Evolutionary conservation across 1,140 invertebrate genomes (phyloP).

Genomic region (Chionoecetes opilio): DNA sequence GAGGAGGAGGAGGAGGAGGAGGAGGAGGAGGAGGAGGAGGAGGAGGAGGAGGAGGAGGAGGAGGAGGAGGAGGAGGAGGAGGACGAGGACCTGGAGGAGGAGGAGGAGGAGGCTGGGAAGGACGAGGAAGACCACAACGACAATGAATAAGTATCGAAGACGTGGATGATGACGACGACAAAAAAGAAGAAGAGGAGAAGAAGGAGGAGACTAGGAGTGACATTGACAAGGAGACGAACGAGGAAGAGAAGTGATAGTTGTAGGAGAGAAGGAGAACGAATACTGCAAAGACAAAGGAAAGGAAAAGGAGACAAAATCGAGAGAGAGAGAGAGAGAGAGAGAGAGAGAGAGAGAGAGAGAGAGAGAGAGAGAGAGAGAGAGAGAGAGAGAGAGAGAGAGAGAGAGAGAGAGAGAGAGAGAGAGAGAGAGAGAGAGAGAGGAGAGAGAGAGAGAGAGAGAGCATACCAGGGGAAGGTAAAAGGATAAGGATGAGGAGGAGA

Average conservation of each 20-base stretch:
- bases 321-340: neutral
- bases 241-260: neutral
- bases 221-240: neutral
- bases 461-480: too few relatives aligned
- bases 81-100: neutral
- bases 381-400: neutral
- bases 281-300: neutral
- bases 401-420: neutral
- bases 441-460: neutral
- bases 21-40: neutral
- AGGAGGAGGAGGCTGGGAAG: neutral
- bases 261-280: neutral
- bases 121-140: neutral
- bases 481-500: neutral
- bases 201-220: neutral
- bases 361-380: neutral
- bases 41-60: neutral
- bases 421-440: neutral
- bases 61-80: neutral
- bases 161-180: neutral
- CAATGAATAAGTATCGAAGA: neutral
- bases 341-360: neutral
- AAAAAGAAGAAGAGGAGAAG: neutral
- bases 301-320: neutral
- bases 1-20: neutral